Evolutionary conservation across 2,113 vertebrate species (phyloP), one percentile per base, ranked within the genome.

Genomic region (Herpetotheres cachinnans): DNA sequence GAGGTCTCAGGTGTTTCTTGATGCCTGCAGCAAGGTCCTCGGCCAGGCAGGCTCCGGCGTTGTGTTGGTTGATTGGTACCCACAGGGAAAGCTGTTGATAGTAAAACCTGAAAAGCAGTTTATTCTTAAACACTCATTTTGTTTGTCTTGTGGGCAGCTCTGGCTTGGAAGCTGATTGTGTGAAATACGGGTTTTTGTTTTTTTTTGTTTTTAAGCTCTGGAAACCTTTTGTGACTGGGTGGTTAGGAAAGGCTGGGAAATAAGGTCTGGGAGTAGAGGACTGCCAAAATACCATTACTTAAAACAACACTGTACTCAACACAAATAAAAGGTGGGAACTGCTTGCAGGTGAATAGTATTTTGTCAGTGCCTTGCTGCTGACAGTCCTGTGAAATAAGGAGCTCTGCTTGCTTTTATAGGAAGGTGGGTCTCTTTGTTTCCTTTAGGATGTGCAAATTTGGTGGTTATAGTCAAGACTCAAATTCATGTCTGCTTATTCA

Each of bases 1-100:
- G 32, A 62, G 18, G 5, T 44, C 8, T 38, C 0, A 5, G 15
- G 27, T 34, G 27, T 42, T 85, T 58, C n/a, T 63, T 36, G 42
- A 29, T 56, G 55, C 63, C 47, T 47, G 16, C 14, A 30, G 25
- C 3, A 4, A 55, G 52, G 34, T 74, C 29, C 61, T 54, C 29
- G 46, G 38, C 61, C 1, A 1, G 16, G 18, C 46, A 30, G 34
- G 18, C 52, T 59, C 36, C 0, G 2, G 36, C 0, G 2, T 66
- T 9, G 44, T 27, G 32, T 59, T 20, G 22, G 59, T 40, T 13
- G 27, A 9, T 36, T 29, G 52, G 13, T 42, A 32, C 15, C 50
- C 3, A 0, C n/a, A 29, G 58, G 27, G 50, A 59, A 44, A 72
- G 18, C 44, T 38, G 8, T 49, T 2, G 2, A 24, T 34, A 34